Conservation (phyloP, 2,113 vertebrate genomes). For the Raphicerus campestris region DNA sequence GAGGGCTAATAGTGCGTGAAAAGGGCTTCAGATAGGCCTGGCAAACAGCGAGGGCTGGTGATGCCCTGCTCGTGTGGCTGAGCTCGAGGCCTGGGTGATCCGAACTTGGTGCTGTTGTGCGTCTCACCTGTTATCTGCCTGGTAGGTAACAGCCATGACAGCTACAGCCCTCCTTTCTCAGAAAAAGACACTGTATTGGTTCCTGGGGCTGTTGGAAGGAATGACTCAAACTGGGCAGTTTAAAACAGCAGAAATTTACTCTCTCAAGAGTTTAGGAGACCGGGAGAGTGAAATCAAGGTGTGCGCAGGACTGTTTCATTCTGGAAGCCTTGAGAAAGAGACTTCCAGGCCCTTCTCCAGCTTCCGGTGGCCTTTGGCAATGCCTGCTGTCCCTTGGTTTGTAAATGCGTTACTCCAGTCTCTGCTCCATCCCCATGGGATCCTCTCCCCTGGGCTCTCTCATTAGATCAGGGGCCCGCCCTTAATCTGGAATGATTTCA, state of each 20-base stretch:
- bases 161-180: not conserved
- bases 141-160: not conserved
- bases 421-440: fast-evolving
- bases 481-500: not conserved
- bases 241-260: not conserved
- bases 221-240: not conserved
- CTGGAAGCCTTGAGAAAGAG: not conserved
- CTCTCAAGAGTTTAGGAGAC: not conserved
- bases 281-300: no score
- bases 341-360: not conserved
- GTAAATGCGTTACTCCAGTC: not conserved
- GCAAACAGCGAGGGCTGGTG: fast-evolving
- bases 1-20: not conserved
- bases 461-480: not conserved
- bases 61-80: not conserved
- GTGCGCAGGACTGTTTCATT: not conserved
- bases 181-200: fast-evolving
- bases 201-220: not conserved
- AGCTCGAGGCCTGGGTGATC: fast-evolving
- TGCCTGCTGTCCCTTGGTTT: fast-evolving
- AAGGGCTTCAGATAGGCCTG: not conserved
- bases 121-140: not conserved
- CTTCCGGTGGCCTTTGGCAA: not conserved
- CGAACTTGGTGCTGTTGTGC: not conserved
- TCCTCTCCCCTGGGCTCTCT: not conserved